Conservation (phyloP, 2,113 vertebrate genomes). For the Bagarius yarrelli region DNA sequence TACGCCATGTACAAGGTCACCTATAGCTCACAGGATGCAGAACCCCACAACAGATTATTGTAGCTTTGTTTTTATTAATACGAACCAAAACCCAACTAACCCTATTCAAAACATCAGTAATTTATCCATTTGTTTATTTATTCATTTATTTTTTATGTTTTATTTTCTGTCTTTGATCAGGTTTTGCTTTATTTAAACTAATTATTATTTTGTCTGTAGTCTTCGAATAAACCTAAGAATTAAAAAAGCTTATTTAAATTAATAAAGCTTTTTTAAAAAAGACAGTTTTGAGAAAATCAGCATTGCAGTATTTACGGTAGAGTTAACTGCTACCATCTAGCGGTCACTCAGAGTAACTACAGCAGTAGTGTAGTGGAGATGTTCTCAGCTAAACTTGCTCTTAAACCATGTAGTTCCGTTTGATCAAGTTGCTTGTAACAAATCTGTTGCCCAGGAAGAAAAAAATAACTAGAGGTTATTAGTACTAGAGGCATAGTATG, state of each 20-base stretch:
- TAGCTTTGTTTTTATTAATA: background rate
- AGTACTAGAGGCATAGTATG: background rate
- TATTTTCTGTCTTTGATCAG: background rate
- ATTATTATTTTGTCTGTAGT: background rate
- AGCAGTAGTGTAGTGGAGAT: background rate
- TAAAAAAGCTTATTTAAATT: background rate
- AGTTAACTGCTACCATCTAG: background rate
- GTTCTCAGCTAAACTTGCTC: too few relatives aligned
- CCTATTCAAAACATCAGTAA: too few relatives aligned
- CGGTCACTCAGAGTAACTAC: background rate
- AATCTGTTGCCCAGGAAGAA: background rate
- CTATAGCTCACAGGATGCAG: too few relatives aligned
- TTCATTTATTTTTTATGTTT: too few relatives aligned
- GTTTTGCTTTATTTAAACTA: background rate
- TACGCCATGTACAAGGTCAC: conserved; percentile 95
- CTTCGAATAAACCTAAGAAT: background rate
- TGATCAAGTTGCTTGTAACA: too few relatives aligned
- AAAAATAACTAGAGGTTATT: too few relatives aligned
- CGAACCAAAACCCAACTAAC: background rate
- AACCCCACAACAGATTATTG: background rate
- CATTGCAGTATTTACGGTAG: background rate
- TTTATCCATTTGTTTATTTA: too few relatives aligned
- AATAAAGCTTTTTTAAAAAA: background rate
- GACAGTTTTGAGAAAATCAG: background rate
- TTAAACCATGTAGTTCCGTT: too few relatives aligned